Conservation (phyloP, 1,140 invertebrate genomes). For the Aphis gossypii region DNA sequence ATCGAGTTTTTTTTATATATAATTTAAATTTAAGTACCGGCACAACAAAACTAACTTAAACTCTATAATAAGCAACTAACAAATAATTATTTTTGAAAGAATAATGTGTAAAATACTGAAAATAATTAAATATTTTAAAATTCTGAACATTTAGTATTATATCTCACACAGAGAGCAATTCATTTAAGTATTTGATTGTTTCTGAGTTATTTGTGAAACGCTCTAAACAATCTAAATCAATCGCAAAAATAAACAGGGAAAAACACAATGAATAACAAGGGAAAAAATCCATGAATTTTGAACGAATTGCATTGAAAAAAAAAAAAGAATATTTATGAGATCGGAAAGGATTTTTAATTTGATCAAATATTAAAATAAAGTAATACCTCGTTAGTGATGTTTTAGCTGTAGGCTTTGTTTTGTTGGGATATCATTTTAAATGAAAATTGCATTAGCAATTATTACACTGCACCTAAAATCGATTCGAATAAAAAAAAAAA, state of each 20-base stretch:
- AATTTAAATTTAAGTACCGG: not conserved
- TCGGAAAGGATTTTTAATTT: not conserved
- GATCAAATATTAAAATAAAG: not conserved
- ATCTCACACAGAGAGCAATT: not conserved
- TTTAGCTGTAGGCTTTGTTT: not conserved
- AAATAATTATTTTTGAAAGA: not conserved
- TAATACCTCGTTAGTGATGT: constrained; percentile 12
- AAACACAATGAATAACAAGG: not conserved
- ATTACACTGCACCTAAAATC: not conserved
- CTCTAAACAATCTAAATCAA: not conserved
- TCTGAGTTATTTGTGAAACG: not conserved
- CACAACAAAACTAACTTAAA: not conserved
- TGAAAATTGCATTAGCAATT: not conserved
- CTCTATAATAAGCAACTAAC: not conserved
- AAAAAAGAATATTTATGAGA: not conserved
- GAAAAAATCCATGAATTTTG: not conserved
- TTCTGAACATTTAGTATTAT: not conserved
- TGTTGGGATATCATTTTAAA: not conserved
- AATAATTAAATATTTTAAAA: not conserved
- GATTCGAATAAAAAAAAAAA: not conserved
- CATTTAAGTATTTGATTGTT: not conserved
- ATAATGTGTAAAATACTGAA: not conserved
- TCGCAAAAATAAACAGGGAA: not conserved
- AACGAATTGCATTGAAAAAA: not conserved
- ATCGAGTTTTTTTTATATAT: not conserved